Evolutionary conservation across 2,888 invertebrate genomes (phyloP).

Genomic region (Phyto melanocephala): DNA sequence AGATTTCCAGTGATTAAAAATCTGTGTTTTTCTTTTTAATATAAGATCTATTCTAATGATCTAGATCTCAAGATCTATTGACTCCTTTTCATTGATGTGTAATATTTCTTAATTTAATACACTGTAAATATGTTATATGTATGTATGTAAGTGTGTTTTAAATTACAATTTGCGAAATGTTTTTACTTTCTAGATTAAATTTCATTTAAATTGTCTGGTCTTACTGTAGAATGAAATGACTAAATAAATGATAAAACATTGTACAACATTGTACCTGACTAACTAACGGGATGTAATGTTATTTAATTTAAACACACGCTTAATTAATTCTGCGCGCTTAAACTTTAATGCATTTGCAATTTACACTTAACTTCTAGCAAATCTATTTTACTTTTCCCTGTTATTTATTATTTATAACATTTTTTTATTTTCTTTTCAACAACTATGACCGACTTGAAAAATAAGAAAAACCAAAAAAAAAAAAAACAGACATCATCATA

Average conservation of each 20-base stretch:
- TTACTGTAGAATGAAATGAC: not conserved
- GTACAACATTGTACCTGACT: conserved; percentile 6
- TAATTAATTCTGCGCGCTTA: conserved; percentile 41
- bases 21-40: too few relatives aligned
- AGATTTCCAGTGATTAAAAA: too few relatives aligned
- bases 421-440: not conserved
- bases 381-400: conserved; percentile 32
- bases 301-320: conserved; percentile 45
- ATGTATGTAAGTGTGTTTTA: too few relatives aligned
- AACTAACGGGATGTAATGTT: conserved; percentile 6
- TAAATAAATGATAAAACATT: not conserved
- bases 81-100: too few relatives aligned
- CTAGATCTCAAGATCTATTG: too few relatives aligned
- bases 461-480: too few relatives aligned
- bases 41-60: too few relatives aligned
- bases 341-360: conserved; percentile 50
- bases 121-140: too few relatives aligned
- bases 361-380: conserved; percentile 36
- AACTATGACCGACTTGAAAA: not conserved
- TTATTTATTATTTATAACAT: too few relatives aligned
- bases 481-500: not conserved
- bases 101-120: too few relatives aligned
- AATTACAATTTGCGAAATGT: not conserved
- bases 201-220: not conserved
- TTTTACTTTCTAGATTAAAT: conserved; percentile 3